Evolutionary conservation across 2,888 invertebrate species (phyloP), one percentile per base, ranked within the genome.

Genomic region (Callosobruchus maculatus): DNA sequence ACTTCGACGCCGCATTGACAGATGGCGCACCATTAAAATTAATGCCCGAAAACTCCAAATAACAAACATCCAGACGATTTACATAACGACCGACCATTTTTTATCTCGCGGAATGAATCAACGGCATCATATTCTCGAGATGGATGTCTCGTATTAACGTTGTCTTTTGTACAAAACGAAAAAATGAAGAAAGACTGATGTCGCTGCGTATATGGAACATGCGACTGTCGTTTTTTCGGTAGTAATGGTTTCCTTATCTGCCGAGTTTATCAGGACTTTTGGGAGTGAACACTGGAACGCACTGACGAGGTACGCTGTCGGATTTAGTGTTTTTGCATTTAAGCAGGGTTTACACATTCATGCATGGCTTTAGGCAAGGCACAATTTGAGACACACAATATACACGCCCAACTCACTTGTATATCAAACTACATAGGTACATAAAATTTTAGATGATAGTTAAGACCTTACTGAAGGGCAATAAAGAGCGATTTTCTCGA

Each of bases 21-120:
- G 83, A 83, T 83, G 83, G 82, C 83, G 82, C 81, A 31, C 75
- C 79, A 79, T 81, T 82, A 81, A 81, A 81, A 81, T 82, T 80
- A 82, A 82, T 82, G 81, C 74, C 76, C 77, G 75, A 80, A 79
- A 81, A 80, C 73, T 81, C 80, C 79, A 81, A 81, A 77, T 80
- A 82, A 82, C 81, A 81, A 82, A 82, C 80, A 81, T 81, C 81
- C 79, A 76, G 79, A 78, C 79, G 76, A 82, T 82, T 81, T 82
- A 82, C 81, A 81, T 82, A 82, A 82, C 79, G 81, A 80, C 78
- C 78, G 77, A 78, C 80, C 74, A 82, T 82, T 81, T 82, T 82
- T 82, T 80, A 80, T n/a, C 71, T 26, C 31, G 2, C 22, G n/a
- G 67, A 72, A 74, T 69, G 69, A 72, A 74, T 72, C 72, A 72